A percentile compares a stretch with the other conserved stretches of the same genome.
These are phyloP conservation scores for Rhodeus uyekii DNA, from an alignment of 2,797 vertebrate genomes.

Conservation along the genomic window DNA sequence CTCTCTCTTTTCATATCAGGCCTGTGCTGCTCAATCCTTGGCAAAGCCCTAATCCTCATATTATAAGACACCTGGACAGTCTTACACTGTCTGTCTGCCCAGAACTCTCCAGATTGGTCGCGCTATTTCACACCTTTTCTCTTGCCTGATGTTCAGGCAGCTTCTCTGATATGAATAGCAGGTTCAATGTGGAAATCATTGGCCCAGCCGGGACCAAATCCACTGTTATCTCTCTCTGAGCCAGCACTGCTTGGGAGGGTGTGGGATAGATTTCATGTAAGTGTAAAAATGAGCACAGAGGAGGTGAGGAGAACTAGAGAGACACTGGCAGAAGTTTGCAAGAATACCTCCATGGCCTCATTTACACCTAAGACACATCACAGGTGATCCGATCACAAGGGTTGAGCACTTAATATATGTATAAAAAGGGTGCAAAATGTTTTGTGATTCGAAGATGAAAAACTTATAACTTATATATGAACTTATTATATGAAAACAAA, in stretches of 20 bases:
- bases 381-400: not conserved
- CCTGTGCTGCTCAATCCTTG: slow-evolving; percentile 44
- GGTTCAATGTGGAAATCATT: slow-evolving; percentile 42
- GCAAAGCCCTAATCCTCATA: slow-evolving; percentile 48
- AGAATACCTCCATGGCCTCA: slow-evolving; percentile 10
- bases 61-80: slow-evolving; percentile 53
- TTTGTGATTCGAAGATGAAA: not conserved
- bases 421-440: not conserved
- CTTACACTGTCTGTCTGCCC: slow-evolving; percentile 47
- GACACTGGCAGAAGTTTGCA: slow-evolving; percentile 8
- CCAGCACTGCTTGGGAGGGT: slow-evolving; percentile 15
- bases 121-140: slow-evolving; percentile 51
- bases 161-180: slow-evolving; percentile 50
- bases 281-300: slow-evolving; percentile 34
- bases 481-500: not conserved
- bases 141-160: slow-evolving; percentile 42
- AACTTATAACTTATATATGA: too few relatives aligned
- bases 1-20: slow-evolving; percentile 46
- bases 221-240: slow-evolving; percentile 37
- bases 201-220: slow-evolving; percentile 35
- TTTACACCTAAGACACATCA: slow-evolving; percentile 15
- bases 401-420: not conserved
- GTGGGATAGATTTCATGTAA: slow-evolving; percentile 29
- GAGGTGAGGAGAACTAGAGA: slow-evolving; percentile 22
- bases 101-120: slow-evolving; percentile 49